phyloP scores from a whole-genome alignment of 2,888 invertebrate species.

The Lypha dubia region DNA sequence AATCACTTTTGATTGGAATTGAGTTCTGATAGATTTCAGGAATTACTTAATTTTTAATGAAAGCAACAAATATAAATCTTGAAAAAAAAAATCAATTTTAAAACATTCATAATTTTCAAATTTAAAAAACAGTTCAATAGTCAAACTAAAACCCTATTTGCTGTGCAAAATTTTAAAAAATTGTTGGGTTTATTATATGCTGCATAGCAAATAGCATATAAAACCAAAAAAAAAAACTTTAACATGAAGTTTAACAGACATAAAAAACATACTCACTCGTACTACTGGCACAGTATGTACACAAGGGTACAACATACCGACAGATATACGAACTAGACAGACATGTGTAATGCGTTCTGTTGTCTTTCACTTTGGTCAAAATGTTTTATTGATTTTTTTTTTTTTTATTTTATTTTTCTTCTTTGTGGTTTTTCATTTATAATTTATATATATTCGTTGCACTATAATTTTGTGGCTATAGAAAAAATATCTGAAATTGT shows the following conservation, averaged over 20 bases:
- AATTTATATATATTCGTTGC: slow-evolving; percentile 44
- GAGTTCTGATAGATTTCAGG: no score
- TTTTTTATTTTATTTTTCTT: neutral
- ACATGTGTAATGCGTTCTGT: slow-evolving; percentile 60
- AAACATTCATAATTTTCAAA: no score
- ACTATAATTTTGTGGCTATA: slow-evolving; percentile 42
- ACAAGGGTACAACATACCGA: slow-evolving; percentile 20
- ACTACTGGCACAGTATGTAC: neutral
- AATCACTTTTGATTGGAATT: no score
- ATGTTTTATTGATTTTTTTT: slow-evolving; percentile 39
- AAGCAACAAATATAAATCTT: no score
- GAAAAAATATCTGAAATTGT: slow-evolving; percentile 32
- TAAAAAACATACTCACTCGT: neutral
- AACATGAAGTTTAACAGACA: slow-evolving; percentile 48
- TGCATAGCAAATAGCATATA: neutral
- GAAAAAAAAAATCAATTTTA: no score
- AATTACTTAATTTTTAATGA: no score
- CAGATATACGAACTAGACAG: slow-evolving; percentile 29
- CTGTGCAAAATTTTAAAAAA: slow-evolving; percentile 36
- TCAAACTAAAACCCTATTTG: neutral
- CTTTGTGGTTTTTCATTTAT: slow-evolving; percentile 24
- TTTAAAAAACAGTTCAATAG: neutral
- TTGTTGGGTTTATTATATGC: neutral
- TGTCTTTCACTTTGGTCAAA: slow-evolving; percentile 56
- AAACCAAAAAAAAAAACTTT: slow-evolving; percentile 18